phyloP scores from a whole-genome alignment of 2,113 vertebrate species.

The Xiphophorus maculatus region DNA sequence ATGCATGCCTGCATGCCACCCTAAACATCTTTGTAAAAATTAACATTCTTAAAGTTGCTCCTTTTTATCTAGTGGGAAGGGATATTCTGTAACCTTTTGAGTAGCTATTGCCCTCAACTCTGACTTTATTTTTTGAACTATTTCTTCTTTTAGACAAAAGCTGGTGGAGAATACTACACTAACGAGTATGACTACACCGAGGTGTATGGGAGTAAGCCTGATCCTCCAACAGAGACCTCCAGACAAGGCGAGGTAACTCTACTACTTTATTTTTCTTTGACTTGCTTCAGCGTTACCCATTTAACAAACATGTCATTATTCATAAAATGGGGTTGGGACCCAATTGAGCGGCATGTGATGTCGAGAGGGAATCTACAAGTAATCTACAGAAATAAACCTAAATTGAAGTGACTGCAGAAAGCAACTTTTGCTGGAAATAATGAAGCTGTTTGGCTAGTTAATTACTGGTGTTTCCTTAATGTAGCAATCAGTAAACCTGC shows the following conservation, averaged over 20 bases:
- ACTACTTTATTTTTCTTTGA: background rate
- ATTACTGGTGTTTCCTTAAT: no score
- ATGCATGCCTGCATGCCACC: background rate
- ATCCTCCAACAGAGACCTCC: slow-evolving; percentile 77
- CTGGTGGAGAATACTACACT: slow-evolving; percentile 84
- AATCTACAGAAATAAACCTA: background rate
- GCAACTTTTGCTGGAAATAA: background rate
- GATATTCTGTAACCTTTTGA: background rate
- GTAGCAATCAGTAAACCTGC: no score
- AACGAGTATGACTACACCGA: slow-evolving; percentile 84
- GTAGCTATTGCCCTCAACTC: background rate
- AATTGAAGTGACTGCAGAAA: background rate
- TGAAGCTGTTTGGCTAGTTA: background rate
- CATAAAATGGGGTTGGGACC: background rate
- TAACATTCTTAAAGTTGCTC: background rate
- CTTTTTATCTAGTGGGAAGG: background rate
- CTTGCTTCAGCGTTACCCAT: background rate
- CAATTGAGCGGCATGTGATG: background rate
- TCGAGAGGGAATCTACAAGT: background rate
- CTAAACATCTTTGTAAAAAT: background rate
- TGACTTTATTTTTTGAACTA: background rate
- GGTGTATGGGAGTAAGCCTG: slow-evolving; percentile 83
- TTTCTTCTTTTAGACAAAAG: slow-evolving; percentile 77
- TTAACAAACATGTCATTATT: background rate
- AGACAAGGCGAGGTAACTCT: slow-evolving; percentile 85